A percentile compares a stretch with the other conserved stretches of the same genome.
These are phyloP conservation scores for Leptopilina syphax DNA, from an alignment of 2,888 invertebrate genomes.

Conservation along the genomic window DNA sequence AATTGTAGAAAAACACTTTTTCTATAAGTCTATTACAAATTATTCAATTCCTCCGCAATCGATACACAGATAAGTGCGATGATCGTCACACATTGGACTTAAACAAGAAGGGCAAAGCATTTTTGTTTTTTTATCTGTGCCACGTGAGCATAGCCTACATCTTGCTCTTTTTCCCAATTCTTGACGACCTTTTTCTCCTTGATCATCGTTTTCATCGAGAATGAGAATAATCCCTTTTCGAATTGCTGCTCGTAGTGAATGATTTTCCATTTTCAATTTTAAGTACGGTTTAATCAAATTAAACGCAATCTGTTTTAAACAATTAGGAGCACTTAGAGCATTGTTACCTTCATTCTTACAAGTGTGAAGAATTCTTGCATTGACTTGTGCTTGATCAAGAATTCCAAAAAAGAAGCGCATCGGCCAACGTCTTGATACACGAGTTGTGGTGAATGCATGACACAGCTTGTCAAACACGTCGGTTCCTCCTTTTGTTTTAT, in stretches of 20 bases:
- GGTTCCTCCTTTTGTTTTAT: slow-evolving; percentile 37
- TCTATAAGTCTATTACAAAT: neutral
- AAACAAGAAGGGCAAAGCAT: slow-evolving; percentile 21
- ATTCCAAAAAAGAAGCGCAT: slow-evolving; percentile 28
- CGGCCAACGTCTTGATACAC: slow-evolving; percentile 26
- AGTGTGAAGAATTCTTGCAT: slow-evolving; percentile 24
- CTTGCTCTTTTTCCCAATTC: neutral
- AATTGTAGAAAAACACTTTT: no score
- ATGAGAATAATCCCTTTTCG: neutral
- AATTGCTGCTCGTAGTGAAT: neutral
- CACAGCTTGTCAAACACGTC: slow-evolving; percentile 11
- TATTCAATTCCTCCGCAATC: slow-evolving; percentile 44
- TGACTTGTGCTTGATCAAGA: slow-evolving; percentile 34
- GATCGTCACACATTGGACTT: slow-evolving; percentile 43
- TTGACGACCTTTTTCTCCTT: no score
- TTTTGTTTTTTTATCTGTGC: slow-evolving; percentile 4
- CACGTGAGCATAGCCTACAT: slow-evolving; percentile 4
- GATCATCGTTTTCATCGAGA: neutral
- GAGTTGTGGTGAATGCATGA: slow-evolving; percentile 35
- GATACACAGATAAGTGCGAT: slow-evolving; percentile 44
- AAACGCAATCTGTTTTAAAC: neutral
- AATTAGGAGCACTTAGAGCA: neutral
- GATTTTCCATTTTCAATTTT: neutral
- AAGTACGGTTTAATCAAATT: neutral
- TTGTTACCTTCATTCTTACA: neutral